Evolutionary conservation across 1,140 invertebrate genomes (phyloP).

Genomic region (Aricia agestis): DNA sequence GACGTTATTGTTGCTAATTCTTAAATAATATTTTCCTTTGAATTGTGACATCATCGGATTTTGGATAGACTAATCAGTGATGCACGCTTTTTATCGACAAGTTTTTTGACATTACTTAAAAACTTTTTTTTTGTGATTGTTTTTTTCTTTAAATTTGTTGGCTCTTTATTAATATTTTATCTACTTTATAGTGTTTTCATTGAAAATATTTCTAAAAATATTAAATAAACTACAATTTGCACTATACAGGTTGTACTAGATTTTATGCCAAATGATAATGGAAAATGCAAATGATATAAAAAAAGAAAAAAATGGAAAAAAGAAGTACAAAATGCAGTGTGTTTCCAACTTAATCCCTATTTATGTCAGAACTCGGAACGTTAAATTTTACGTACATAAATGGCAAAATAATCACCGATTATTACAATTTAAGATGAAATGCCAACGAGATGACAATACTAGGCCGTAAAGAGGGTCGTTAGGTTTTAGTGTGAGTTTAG

Average conservation of each 20-base stretch:
- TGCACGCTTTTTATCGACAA: not conserved
- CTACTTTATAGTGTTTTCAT: too few relatives aligned
- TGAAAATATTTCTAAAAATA: too few relatives aligned
- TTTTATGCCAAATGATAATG: too few relatives aligned
- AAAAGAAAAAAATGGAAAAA: too few relatives aligned
- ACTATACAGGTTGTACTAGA: too few relatives aligned
- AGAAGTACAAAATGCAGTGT: too few relatives aligned
- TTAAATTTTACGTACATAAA: not conserved
- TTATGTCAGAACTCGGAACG: not conserved
- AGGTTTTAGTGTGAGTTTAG: constrained; percentile 34
- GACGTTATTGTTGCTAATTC: constrained; percentile 41
- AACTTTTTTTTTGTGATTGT: too few relatives aligned
- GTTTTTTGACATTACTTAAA: not conserved
- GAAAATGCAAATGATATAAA: too few relatives aligned
- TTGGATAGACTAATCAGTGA: constrained; percentile 6
- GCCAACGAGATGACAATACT: constrained; percentile 16
- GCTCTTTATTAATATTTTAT: too few relatives aligned
- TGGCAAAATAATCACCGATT: not conserved
- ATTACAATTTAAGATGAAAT: constrained; percentile 19
- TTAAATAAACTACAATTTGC: too few relatives aligned
- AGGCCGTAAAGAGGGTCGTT: not conserved
- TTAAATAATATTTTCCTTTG: constrained; percentile 49
- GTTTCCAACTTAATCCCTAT: too few relatives aligned
- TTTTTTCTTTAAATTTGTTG: too few relatives aligned
- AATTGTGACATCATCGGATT: constrained; percentile 49